Evolutionary conservation across 2,888 invertebrate species (phyloP).

Genomic region (Tethea ocularis): DNA sequence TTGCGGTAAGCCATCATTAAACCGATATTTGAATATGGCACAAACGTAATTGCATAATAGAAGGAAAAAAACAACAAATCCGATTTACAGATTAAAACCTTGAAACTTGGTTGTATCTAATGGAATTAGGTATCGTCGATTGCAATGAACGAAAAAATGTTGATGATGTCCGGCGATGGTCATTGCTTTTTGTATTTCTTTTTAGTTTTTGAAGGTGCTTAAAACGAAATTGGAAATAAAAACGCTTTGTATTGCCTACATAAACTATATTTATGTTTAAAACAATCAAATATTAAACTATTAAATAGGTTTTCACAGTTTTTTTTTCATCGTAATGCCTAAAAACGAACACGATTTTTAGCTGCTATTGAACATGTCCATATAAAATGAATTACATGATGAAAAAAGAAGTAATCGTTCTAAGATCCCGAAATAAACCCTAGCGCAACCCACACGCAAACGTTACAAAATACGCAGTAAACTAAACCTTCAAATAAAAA

Average conservation of each 20-base stretch:
- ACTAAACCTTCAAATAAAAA: neutral
- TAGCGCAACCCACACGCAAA: slow-evolving; percentile 2
- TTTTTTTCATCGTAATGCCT: too few relatives aligned
- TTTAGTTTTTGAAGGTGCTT: too few relatives aligned
- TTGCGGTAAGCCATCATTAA: slow-evolving; percentile 17
- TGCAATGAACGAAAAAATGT: neutral
- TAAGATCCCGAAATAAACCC: neutral
- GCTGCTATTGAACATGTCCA: too few relatives aligned
- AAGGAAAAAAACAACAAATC: neutral
- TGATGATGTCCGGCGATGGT: neutral
- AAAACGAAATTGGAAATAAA: too few relatives aligned
- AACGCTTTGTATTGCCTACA: too few relatives aligned
- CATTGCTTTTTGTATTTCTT: too few relatives aligned
- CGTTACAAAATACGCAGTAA: slow-evolving; percentile 1
- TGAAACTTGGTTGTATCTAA: neutral
- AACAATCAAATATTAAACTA: too few relatives aligned
- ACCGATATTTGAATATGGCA: neutral
- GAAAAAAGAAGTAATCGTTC: neutral
- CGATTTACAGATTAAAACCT: neutral
- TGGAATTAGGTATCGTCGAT: neutral
- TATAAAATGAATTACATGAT: neutral
- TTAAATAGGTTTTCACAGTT: too few relatives aligned
- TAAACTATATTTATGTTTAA: too few relatives aligned
- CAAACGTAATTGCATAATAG: neutral
- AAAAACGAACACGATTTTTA: too few relatives aligned